Conservation (phyloP, 1,140 invertebrate species). For the Parasteatoda tepidariorum region DNA sequence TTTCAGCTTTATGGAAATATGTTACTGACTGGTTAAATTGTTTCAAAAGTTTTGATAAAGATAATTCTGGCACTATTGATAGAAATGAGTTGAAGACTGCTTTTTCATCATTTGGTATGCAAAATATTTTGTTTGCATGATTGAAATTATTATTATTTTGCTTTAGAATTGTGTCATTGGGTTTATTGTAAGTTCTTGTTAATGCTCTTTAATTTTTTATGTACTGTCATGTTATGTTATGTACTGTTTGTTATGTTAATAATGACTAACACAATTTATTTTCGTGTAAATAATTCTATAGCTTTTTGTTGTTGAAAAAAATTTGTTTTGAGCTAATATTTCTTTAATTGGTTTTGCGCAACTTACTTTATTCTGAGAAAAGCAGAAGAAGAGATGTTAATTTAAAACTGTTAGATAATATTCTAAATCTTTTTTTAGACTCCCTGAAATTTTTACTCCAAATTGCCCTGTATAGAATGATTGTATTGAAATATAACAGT, state of each 20-base stretch:
- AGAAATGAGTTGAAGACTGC: slow-evolving; percentile 89
- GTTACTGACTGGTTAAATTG: slow-evolving; percentile 97
- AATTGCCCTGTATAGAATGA: no score
- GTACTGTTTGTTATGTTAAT: neutral
- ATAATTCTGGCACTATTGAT: slow-evolving; percentile 92
- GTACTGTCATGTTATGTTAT: neutral
- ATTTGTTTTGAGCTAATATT: no score
- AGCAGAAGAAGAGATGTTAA: no score
- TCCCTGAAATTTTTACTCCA: no score
- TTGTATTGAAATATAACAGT: no score
- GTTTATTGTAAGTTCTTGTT: neutral
- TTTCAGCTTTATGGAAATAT: slow-evolving; percentile 96
- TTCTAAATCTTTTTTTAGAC: no score
- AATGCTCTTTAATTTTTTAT: neutral
- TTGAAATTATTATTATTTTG: neutral
- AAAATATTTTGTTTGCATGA: slow-evolving; percentile 10
- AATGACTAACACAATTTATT: no score
- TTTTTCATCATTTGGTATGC: slow-evolving; percentile 83
- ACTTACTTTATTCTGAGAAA: no score
- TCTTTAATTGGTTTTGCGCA: no score
- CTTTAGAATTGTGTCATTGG: neutral
- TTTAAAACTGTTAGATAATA: no score
- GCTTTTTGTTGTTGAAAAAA: no score
- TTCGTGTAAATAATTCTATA: no score
- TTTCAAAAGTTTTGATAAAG: slow-evolving; percentile 93